Conservation (phyloP, 2,888 invertebrate species). For the Lutraria lutraria region DNA sequence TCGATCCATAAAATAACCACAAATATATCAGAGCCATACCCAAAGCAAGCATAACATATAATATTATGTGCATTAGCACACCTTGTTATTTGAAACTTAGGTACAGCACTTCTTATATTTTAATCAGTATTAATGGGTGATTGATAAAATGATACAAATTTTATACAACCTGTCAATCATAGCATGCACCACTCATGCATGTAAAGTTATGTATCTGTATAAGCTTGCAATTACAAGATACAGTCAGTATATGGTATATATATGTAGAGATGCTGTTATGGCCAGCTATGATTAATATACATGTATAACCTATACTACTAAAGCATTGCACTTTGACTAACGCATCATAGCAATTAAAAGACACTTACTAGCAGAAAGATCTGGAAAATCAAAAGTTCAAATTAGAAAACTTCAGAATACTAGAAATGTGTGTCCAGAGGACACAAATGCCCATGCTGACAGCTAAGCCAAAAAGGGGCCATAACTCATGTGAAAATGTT, state of each 20-base stretch:
- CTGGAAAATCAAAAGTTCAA: background rate
- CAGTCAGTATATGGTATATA: background rate
- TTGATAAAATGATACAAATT: background rate
- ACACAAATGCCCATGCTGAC: too few relatives aligned
- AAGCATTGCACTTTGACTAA: background rate
- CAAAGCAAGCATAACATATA: too few relatives aligned
- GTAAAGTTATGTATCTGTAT: background rate
- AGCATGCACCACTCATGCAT: background rate
- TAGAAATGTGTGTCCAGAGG: too few relatives aligned
- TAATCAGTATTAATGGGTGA: background rate
- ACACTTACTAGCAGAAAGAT: conserved; percentile 14
- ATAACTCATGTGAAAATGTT: too few relatives aligned
- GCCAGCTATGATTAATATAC: background rate
- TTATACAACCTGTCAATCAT: background rate
- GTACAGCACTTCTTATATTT: too few relatives aligned
- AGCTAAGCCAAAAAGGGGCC: too few relatives aligned
- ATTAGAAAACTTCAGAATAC: background rate
- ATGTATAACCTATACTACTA: background rate
- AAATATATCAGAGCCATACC: too few relatives aligned
- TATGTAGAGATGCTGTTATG: background rate
- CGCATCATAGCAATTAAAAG: background rate
- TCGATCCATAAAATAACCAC: too few relatives aligned
- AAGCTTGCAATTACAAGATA: background rate
- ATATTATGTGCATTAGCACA: too few relatives aligned
- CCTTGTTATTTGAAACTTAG: too few relatives aligned